These are phyloP conservation scores for Magallana angulata DNA, from an alignment of 1,140 invertebrate genomes.

Conservation along the genomic window DNA sequence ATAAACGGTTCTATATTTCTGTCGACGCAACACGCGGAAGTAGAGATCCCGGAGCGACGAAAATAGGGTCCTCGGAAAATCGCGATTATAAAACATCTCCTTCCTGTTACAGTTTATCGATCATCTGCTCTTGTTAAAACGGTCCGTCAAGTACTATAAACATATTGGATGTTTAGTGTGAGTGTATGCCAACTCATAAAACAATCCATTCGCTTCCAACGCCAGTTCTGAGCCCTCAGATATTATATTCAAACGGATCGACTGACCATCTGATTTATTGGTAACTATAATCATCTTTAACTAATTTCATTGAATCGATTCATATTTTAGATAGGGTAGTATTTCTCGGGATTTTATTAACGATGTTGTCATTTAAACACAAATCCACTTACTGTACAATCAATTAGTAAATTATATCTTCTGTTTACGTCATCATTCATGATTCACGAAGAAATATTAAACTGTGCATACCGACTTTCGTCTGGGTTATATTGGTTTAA, in stretches of 20 bases:
- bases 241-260: not conserved
- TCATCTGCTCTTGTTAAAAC: not conserved
- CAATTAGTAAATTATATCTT: too few species aligned
- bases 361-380: too few species aligned
- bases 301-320: too few species aligned
- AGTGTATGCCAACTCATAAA: not conserved
- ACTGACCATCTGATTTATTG: not conserved
- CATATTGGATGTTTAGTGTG: not conserved
- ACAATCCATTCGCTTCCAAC: not conserved
- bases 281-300: not conserved
- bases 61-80: constrained; percentile 8
- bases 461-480: too few species aligned
- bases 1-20: constrained; percentile 17
- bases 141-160: not conserved
- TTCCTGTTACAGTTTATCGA: constrained; percentile 26
- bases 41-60: constrained; percentile 4
- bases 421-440: too few species aligned
- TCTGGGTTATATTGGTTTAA: too few species aligned
- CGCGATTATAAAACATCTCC: constrained; percentile 5
- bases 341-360: too few species aligned
- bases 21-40: not conserved
- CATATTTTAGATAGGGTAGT: too few species aligned
- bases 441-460: too few species aligned
- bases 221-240: not conserved
- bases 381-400: too few species aligned